phyloP scores from a whole-genome alignment of 2,888 invertebrate species.

The Hypercompe scribonia region DNA sequence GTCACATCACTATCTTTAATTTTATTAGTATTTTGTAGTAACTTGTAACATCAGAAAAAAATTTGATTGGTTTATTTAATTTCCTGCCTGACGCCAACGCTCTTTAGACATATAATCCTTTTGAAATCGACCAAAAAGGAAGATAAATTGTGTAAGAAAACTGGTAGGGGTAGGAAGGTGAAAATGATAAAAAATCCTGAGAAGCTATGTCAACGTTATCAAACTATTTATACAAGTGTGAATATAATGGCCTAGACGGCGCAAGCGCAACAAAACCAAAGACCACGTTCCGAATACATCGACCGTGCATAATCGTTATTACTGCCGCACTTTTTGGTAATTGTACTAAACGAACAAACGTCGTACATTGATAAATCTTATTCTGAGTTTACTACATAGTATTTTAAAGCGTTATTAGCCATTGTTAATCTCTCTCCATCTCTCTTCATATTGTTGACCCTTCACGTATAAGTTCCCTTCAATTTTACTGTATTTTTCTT shows the following conservation, averaged over 20 bases:
- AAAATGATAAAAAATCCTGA: background rate
- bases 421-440: background rate
- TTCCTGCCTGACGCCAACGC: too few species aligned
- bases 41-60: background rate
- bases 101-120: background rate
- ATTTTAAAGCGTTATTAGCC: background rate
- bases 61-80: background rate
- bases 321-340: background rate
- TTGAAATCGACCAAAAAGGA: too few species aligned
- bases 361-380: background rate
- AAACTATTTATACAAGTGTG: background rate
- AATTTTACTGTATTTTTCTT: too few species aligned
- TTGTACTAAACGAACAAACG: background rate
- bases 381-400: background rate
- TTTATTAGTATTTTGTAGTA: background rate
- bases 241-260: background rate
- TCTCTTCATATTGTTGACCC: too few species aligned
- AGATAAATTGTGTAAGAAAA: too few species aligned
- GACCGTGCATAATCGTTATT: conserved; percentile 24
- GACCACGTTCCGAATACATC: background rate
- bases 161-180: too few species aligned
- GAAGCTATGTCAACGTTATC: background rate
- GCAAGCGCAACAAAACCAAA: background rate
- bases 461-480: too few species aligned
- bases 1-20: background rate